phyloP scores from a whole-genome alignment of 2,888 invertebrate species.

The Acleris sparsana region DNA sequence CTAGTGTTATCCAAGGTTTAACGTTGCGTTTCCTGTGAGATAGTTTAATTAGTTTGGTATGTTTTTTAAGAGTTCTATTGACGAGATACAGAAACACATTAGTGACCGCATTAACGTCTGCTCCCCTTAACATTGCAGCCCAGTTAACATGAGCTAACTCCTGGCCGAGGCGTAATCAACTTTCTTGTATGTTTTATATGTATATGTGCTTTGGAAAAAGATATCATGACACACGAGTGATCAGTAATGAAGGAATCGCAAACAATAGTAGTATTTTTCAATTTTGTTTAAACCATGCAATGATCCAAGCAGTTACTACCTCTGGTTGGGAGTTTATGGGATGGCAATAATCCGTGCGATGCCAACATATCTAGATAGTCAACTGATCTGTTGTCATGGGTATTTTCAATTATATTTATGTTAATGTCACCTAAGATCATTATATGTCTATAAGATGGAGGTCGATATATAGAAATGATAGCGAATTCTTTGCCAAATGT shows the following conservation, averaged over 20 bases:
- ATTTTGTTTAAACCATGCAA: conserved; percentile 9
- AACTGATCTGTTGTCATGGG: not conserved
- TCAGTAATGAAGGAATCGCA: conserved; percentile 1
- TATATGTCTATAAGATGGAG: conserved; percentile 5
- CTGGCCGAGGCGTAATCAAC: not conserved
- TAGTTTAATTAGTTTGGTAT: conserved; percentile 7
- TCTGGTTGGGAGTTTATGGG: conserved; percentile 5
- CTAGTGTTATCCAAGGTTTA: not conserved
- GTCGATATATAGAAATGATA: conserved; percentile 7
- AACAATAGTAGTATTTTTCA: not conserved
- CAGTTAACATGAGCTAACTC: not conserved
- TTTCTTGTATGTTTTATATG: not conserved
- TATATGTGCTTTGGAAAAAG: not conserved
- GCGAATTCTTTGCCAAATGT: conserved; percentile 5
- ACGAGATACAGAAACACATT: conserved; percentile 14
- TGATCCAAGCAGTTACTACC: conserved; percentile 15
- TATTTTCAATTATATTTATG: conserved; percentile 6
- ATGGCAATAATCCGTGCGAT: conserved; percentile 8
- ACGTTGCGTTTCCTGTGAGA: conserved; percentile 25
- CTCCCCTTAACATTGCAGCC: not conserved
- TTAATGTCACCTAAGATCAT: conserved; percentile 6
- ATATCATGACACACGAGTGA: not conserved
- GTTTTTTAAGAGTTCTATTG: conserved; percentile 10
- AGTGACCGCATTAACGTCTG: conserved; percentile 1
- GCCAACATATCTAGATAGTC: conserved; percentile 3